Evolutionary conservation across 2,113 vertebrate species (phyloP).

Genomic region (Tragulus kanchil): DNA sequence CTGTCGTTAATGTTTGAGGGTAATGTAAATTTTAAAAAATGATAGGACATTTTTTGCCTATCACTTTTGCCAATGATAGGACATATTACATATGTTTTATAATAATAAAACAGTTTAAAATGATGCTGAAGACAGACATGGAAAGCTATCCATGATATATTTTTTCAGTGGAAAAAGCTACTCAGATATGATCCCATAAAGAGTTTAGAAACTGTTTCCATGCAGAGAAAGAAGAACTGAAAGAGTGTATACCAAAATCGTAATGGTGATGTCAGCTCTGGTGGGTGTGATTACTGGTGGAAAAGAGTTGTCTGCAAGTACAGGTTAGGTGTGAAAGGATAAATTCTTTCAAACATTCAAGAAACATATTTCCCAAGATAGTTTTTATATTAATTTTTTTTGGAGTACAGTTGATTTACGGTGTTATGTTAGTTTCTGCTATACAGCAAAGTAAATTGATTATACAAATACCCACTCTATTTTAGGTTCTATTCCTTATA

Average conservation of each 20-base stretch:
- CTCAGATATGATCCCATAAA: background rate
- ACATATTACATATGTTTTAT: slow-evolving; percentile 22
- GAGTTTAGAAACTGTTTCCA: slow-evolving; percentile 37
- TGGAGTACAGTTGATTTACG: no score
- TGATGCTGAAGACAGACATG: background rate
- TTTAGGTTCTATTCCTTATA: no score
- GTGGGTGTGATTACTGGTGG: background rate
- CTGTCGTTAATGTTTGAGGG: background rate
- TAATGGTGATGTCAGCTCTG: background rate
- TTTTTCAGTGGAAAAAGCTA: slow-evolving; percentile 18
- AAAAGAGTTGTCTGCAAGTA: no score
- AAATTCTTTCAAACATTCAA: no score
- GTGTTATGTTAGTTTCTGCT: no score
- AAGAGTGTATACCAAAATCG: background rate
- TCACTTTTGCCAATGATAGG: background rate
- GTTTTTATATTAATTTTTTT: no score
- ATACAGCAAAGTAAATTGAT: no score
- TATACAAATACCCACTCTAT: no score
- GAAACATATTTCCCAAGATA: no score
- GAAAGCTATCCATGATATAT: background rate
- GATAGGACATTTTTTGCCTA: background rate
- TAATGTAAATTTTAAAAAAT: slow-evolving; percentile 6
- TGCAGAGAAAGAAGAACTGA: background rate
- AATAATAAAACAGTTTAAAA: background rate
- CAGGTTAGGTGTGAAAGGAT: no score